Percentiles rank a stretch among this genome's conserved stretches.
phyloP scores from a whole-genome alignment of 2,888 invertebrate species.

The Eulithis prunata region DNA sequence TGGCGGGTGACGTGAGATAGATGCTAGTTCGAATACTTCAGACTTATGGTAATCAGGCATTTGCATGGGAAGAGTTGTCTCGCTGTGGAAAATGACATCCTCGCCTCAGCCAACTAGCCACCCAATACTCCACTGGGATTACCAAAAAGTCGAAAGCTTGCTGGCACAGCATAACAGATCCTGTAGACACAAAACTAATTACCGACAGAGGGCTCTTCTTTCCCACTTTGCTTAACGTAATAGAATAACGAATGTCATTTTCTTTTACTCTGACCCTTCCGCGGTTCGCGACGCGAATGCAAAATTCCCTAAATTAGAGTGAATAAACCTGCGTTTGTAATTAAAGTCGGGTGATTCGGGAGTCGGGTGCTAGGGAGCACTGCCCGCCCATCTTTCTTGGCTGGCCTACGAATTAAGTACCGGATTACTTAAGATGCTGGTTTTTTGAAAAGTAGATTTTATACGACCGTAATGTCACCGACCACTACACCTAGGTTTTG shows the following conservation, averaged over 20 bases:
- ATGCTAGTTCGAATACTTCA: not conserved
- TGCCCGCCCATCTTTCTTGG: constrained; percentile 81
- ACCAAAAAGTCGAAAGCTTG: too few species aligned
- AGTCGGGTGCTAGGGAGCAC: constrained; percentile 59
- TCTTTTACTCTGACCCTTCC: constrained; percentile 81
- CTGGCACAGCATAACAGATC: constrained; percentile 50
- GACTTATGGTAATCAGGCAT: too few species aligned
- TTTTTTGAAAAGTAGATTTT: not conserved
- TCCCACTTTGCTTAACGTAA: constrained; percentile 77
- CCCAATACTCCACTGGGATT: too few species aligned
- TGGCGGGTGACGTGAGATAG: not conserved
- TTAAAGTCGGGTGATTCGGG: constrained; percentile 69
- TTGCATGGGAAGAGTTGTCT: too few species aligned
- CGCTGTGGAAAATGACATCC: too few species aligned
- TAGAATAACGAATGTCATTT: constrained; percentile 84
- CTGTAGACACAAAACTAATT: constrained; percentile 70
- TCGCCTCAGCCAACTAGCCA: too few species aligned
- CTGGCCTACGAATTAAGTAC: constrained; percentile 82
- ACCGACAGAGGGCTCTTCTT: constrained; percentile 67
- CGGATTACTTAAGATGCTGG: constrained; percentile 75
- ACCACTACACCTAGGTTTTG: too few species aligned
- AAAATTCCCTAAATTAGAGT: constrained; percentile 82
- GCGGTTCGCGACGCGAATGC: constrained; percentile 82
- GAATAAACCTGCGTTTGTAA: constrained; percentile 82
- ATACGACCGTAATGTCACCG: not conserved